Base-by-base conservation (phyloP, 2,888 invertebrate genomes). In the Rapana venosa region DNA sequence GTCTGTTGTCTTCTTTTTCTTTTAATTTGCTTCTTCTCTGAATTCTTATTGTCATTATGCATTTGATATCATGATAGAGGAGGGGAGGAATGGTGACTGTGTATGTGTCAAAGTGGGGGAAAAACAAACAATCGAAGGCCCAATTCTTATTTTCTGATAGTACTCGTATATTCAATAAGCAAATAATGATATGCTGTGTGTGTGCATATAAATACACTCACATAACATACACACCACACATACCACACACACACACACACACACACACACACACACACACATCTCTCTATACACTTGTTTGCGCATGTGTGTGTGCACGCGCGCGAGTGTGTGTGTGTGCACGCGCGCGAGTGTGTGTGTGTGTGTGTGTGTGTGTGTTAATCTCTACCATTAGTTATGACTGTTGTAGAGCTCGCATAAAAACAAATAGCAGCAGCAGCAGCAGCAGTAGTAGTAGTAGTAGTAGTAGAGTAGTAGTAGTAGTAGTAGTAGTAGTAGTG, bases 401-500 rank as follows among this genome's bases (percentile, higher is more conserved):
- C n/a, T n/a, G n/a, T n/a, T n/a, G n/a, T n/a, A n/a, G n/a, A n/a
- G n/a, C n/a, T n/a, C n/a, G n/a, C n/a, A n/a, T n/a, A n/a, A n/a
- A n/a, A n/a, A 8, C 47, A 47, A 47, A 8, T 8, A 47, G 47
- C 47, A 47, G 47, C 47, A 47, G 47, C 47, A 66, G 66, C 66
- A 66, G 66, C 66, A 66, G 66, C 13, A 66, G 66, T 66, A 66
- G 66, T 66, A 66, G 66, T 66, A 66, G 66, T 66, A 66, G 66
- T 66, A 66, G 66, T 66, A 66, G 66, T 66, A 66, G 66, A 66
- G 66, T 66, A 66, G 66, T 66, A 66, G 66, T 66, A 66, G 66
- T 66, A 66, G 66, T 66, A 66, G 66, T 66, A 66, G 66, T 66
- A 66, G 66, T 66, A 66, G 66, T 26, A 66, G 66, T 66, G 26